Percentiles rank a stretch among this genome's conserved stretches.
phyloP scores from a whole-genome alignment of 1,140 invertebrate species.

The Dysdera silvatica region DNA sequence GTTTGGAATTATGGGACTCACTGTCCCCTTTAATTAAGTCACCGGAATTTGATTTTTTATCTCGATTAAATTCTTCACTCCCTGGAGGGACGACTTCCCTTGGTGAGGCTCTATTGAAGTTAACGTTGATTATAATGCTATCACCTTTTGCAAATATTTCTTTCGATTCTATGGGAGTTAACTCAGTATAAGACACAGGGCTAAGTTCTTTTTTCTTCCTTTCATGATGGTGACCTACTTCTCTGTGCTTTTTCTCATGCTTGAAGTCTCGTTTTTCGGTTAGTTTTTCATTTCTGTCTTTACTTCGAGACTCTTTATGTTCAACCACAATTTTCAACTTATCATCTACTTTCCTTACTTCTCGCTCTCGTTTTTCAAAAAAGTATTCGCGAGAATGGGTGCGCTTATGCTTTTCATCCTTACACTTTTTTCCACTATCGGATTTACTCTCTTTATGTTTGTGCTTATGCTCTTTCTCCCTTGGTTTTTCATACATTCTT shows the following conservation, averaged over 20 bases:
- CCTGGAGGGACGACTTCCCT: constrained; percentile 5
- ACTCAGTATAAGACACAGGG: constrained; percentile 17
- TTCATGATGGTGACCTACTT: constrained; percentile 6
- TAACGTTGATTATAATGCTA: constrained; percentile 83
- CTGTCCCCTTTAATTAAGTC: too few relatives aligned
- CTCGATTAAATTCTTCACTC: constrained; percentile 7
- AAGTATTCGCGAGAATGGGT: constrained; percentile 15
- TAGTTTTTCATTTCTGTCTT: constrained; percentile 24
- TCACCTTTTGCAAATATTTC: constrained; percentile 85
- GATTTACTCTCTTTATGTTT: constrained; percentile 22
- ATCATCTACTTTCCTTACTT: constrained; percentile 41
- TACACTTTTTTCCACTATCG: constrained; percentile 6
- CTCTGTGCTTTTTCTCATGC: constrained; percentile 16
- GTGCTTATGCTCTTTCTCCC: constrained; percentile 22
- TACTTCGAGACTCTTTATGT: constrained; percentile 22
- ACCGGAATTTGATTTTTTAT: not conserved
- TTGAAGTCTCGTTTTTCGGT: constrained; percentile 22
- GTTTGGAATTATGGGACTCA: too few relatives aligned
- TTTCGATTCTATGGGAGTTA: constrained; percentile 48
- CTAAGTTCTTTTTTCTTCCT: constrained; percentile 15
- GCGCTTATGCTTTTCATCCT: constrained; percentile 27
- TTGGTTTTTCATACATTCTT: constrained; percentile 26
- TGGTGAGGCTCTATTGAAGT: constrained; percentile 53
- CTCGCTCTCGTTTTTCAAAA: constrained; percentile 23
- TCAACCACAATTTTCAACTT: constrained; percentile 41